A percentile compares a stretch with the other conserved stretches of the same genome.
These are phyloP conservation scores for Labia minor DNA, from an alignment of 2,888 invertebrate genomes.

Conservation along the genomic window DNA sequence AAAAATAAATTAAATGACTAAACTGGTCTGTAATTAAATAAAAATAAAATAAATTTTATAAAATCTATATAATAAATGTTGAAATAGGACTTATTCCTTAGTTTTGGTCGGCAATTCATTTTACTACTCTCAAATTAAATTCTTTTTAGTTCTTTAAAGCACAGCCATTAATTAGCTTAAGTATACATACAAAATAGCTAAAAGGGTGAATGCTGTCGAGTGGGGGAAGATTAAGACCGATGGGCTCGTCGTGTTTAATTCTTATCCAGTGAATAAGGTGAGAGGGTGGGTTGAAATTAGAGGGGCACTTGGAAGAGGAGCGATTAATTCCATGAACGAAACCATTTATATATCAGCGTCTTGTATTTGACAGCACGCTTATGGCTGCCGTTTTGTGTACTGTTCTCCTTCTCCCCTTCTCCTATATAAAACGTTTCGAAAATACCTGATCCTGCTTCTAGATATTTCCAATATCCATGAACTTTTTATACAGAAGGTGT, in stretches of 20 bases:
- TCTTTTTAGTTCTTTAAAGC: no score
- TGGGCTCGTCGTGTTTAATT: not conserved
- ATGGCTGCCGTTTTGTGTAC: not conserved
- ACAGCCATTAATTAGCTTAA: not conserved
- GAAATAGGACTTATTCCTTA: no score
- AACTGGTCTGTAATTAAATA: no score
- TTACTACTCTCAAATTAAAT: no score
- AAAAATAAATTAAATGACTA: no score
- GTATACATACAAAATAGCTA: not conserved
- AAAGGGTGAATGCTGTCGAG: not conserved
- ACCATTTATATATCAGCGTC: constrained; percentile 13
- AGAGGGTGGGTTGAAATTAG: not conserved
- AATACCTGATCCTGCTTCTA: no score
- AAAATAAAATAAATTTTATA: no score
- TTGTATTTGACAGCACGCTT: constrained; percentile 5
- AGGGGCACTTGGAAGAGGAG: not conserved
- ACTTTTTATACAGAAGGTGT: no score
- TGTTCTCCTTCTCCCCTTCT: not conserved
- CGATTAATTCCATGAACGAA: not conserved
- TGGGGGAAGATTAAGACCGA: not conserved
- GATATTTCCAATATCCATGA: no score
- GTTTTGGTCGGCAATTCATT: no score
- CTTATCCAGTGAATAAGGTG: not conserved
- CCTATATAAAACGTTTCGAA: no score
- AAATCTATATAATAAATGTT: no score